A percentile compares a stretch with the other conserved stretches of the same genome.
These are phyloP conservation scores for Oscheius onirici DNA, from an alignment of 2,888 invertebrate genomes.

Conservation along the genomic window DNA sequence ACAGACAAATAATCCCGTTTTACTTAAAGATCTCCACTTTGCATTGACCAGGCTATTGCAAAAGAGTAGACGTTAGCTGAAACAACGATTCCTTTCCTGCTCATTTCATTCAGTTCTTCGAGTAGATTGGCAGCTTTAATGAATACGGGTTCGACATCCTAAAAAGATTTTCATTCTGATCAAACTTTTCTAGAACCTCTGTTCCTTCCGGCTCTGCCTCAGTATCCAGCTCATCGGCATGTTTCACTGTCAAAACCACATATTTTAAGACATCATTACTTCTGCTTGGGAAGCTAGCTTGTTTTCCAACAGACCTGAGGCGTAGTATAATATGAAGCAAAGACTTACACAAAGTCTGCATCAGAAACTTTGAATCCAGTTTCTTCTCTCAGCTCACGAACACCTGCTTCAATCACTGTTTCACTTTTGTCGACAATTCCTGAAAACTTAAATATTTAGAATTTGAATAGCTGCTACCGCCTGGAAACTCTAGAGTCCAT, in stretches of 20 bases:
- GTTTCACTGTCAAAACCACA: conserved; percentile 17
- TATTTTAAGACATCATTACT: conserved; percentile 26
- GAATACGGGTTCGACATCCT: conserved; percentile 17
- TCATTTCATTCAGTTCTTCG: not conserved
- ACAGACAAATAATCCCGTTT: not conserved
- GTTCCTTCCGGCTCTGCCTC: conserved; percentile 13
- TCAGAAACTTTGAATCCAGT: not conserved
- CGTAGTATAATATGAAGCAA: not conserved
- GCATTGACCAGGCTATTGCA: conserved; percentile 27
- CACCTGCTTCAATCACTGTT: conserved; percentile 16
- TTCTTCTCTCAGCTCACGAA: conserved; percentile 20
- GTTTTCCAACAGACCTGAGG: conserved; percentile 17
- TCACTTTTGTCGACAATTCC: conserved; percentile 17
- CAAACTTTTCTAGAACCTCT: not conserved
- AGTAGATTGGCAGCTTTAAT: conserved; percentile 6
- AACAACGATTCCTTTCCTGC: conserved; percentile 2
- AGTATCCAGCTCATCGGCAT: not conserved
- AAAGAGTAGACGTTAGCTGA: conserved; percentile 24
- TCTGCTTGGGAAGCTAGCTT: conserved; percentile 22
- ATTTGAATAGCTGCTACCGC: too few relatives aligned
- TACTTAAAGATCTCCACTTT: conserved; percentile 2
- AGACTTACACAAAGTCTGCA: conserved; percentile 14
- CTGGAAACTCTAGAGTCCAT: conserved; percentile 28
- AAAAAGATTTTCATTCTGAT: not conserved
- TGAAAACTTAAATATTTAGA: not conserved